Conservation (phyloP, 2,888 invertebrate species). For the Carcina quercana region DNA sequence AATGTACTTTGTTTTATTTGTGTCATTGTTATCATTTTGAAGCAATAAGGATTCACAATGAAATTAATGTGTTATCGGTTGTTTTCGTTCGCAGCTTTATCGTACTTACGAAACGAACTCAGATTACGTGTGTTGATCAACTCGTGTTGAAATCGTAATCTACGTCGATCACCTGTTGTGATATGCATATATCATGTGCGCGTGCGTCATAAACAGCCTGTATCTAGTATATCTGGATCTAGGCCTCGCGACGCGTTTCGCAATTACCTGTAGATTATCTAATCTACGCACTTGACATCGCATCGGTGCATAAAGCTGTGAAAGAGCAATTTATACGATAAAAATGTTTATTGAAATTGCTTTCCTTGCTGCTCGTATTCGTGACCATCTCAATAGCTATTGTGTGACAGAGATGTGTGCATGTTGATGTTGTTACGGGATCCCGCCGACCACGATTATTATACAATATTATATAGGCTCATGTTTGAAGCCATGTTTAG, state of each 20-base stretch:
- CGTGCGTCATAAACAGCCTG: constrained; percentile 26
- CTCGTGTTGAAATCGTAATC: constrained; percentile 19
- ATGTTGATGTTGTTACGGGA: constrained; percentile 27
- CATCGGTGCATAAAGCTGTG: constrained; percentile 34
- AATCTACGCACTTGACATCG: constrained; percentile 8
- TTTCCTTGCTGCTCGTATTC: constrained; percentile 60
- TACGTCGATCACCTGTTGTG: background rate
- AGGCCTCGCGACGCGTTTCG: too few relatives aligned
- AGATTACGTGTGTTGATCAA: constrained; percentile 10
- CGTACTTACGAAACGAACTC: background rate
- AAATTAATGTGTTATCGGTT: constrained; percentile 1
- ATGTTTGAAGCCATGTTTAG: too few relatives aligned
- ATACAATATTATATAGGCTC: too few relatives aligned
- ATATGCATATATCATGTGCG: constrained; percentile 17
- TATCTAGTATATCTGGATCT: background rate
- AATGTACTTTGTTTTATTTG: constrained; percentile 15
- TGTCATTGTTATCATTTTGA: constrained; percentile 34
- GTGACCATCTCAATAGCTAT: constrained; percentile 45
- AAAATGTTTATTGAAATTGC: constrained; percentile 20
- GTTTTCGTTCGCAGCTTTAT: constrained; percentile 12
- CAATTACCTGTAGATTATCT: constrained; percentile 12
- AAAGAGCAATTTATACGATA: constrained; percentile 16
- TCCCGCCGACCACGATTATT: constrained; percentile 58
- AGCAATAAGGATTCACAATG: constrained; percentile 56
- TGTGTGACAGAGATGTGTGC: constrained; percentile 48